Evolutionary conservation across 1,140 invertebrate species (phyloP), one percentile per base, ranked within the genome.

Genomic region (Drosophila parvula): DNA sequence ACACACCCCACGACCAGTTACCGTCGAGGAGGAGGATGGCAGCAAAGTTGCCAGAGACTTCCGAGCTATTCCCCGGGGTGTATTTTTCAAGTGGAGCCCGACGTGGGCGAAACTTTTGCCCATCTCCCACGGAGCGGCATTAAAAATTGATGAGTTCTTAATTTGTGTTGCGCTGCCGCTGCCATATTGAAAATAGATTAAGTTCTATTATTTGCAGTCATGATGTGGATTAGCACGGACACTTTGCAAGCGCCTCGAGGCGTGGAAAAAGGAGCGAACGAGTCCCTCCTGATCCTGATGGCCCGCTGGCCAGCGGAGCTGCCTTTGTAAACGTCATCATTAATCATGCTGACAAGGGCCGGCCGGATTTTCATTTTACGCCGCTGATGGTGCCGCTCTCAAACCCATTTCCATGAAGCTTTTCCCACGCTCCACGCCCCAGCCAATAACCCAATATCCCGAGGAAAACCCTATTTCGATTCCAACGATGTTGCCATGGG

Each of bases 131-230:
- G 68, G 76, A 80, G 81, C 57, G 78, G 85, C 84, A 89, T 89
- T 89, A 90, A 89, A 89, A 89, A 89, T 89, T 89, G 84, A 89
- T 89, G 84, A 90, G 84, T 89, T 89, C 84, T 89, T 89, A 89
- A 89, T 89, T 89, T 89, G 84, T 84, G 83, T 83, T 79, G 76
- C 79, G 79, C 76, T 88, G 81, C 41, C 71, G 81, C 61, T 84
- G 77, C 84, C 84, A 88, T 88, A 88, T 88, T 90, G 84, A 89
- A 89, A 89, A 89, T 84, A 89, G 84, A 89, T 89, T 89, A 89
- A 90, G 84, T 89, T 89, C 85, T 89, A 89, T 89, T 89, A 89
- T 89, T 89, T 81, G 84, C 85, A 90, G 84, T 90, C 85, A 90
- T 81, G 84, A 89, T 89, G 84, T 90, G 84, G 85, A 89, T 89